These are phyloP conservation scores for Gorsachius magnificus DNA, from an alignment of 2,797 vertebrate species.

Conservation along the genomic window DNA sequence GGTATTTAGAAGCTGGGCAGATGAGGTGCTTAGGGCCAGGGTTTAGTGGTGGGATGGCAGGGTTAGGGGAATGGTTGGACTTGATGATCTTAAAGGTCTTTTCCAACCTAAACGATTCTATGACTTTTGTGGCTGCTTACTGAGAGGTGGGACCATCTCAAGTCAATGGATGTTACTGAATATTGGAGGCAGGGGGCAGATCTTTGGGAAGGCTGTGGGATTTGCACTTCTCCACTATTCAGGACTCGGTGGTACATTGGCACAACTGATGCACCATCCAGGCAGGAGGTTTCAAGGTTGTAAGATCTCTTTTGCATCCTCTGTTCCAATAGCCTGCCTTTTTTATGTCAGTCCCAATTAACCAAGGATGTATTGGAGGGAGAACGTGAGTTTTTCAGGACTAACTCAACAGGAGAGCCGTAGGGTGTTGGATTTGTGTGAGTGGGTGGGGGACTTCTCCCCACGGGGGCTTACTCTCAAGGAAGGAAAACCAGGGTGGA, in stretches of 20 bases:
- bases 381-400: not conserved
- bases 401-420: not conserved
- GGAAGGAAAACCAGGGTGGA: not conserved
- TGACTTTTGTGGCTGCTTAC: not conserved
- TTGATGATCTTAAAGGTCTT: no score
- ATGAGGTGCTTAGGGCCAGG: no score
- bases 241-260: not conserved
- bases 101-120: no score
- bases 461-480: not conserved
- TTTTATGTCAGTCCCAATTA: not conserved
- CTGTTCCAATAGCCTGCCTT: not conserved
- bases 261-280: not conserved
- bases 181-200: not conserved
- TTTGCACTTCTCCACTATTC: not conserved
- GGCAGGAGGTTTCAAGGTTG: not conserved
- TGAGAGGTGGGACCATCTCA: not conserved
- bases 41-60: no score
- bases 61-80: no score
- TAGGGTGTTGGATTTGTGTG: not conserved
- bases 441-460: not conserved
- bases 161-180: accelerated
- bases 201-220: not conserved
- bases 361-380: accelerated
- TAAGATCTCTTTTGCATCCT: not conserved
- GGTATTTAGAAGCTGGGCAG: no score